Percentiles rank a stretch among this genome's conserved stretches.
phyloP scores from a whole-genome alignment of 2,113 vertebrate species.

The Platanista minor region DNA sequence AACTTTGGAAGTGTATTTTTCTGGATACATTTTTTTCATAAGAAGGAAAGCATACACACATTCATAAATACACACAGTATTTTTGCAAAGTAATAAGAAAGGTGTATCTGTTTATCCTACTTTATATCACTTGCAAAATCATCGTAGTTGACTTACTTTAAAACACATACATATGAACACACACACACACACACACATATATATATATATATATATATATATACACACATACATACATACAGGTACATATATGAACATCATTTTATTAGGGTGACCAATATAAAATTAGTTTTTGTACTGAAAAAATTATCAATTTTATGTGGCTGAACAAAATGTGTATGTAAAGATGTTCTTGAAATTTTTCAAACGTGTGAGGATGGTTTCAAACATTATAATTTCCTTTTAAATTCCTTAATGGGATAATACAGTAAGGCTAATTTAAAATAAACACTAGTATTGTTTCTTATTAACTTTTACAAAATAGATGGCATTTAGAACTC shows the following conservation, averaged over 20 bases:
- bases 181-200: too few relatives aligned
- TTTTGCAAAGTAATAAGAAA: background rate
- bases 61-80: background rate
- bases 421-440: background rate
- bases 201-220: rapidly evolving
- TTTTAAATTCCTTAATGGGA: background rate
- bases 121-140: background rate
- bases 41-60: background rate
- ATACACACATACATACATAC: rapidly evolving
- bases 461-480: background rate
- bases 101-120: background rate
- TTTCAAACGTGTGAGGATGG: background rate
- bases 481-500: background rate
- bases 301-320: background rate
- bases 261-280: background rate
- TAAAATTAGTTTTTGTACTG: background rate
- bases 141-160: background rate
- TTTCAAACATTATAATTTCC: background rate
- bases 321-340: background rate
- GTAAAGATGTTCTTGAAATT: background rate
- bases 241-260: background rate
- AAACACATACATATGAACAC: background rate
- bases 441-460: background rate
- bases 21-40: background rate
- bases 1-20: background rate